These are phyloP conservation scores for Notothenia rossii DNA, from an alignment of 2,113 vertebrate species.

Conservation along the genomic window DNA sequence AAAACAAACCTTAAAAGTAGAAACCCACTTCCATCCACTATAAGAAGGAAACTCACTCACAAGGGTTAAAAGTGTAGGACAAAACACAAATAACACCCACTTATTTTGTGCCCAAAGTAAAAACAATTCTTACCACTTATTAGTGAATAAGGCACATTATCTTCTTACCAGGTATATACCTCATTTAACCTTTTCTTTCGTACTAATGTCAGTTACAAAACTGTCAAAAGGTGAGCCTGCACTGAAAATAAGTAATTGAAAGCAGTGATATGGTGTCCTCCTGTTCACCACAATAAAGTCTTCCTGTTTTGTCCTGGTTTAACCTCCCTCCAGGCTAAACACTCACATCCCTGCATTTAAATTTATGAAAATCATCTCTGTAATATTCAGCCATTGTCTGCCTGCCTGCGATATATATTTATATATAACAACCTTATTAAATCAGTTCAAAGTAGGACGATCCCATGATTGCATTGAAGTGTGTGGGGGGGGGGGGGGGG, in stretches of 20 bases:
- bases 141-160: not conserved
- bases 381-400: constrained; percentile 88
- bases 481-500: constrained; percentile 36
- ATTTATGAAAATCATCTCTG: constrained; percentile 92
- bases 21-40: not conserved
- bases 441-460: constrained; percentile 86
- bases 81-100: too few species aligned
- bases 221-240: constrained; percentile 22
- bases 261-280: constrained; percentile 14
- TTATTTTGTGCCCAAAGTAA: too few species aligned
- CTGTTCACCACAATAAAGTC: constrained; percentile 60
- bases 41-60: too few species aligned
- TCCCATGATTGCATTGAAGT: constrained; percentile 88
- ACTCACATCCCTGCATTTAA: constrained; percentile 82
- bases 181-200: constrained; percentile 9
- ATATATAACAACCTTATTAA: constrained; percentile 92
- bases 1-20: not conserved
- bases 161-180: constrained; percentile 21
- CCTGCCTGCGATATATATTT: constrained; percentile 77
- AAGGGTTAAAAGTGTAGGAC: too few species aligned
- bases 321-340: constrained; percentile 74
- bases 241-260: constrained; percentile 24
- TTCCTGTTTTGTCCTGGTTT: constrained; percentile 68
- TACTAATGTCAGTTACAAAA: constrained; percentile 5
- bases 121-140: not conserved